phyloP scores from a whole-genome alignment of 2,888 invertebrate species.

The Lepidocyrtoides sp. region DNA sequence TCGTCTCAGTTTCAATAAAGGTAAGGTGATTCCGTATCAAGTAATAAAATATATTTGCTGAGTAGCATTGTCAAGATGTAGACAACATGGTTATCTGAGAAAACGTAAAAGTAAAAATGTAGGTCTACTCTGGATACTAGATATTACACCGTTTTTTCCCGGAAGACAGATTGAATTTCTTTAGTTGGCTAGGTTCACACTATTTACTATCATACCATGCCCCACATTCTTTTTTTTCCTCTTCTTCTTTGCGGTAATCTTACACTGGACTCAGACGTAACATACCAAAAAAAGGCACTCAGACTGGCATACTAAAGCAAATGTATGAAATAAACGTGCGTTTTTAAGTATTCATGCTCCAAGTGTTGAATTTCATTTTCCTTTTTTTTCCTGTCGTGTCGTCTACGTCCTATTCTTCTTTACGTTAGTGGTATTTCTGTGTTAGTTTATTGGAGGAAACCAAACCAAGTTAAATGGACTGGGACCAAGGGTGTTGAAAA shows the following conservation, averaged over 20 bases:
- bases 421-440: not conserved
- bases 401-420: not conserved
- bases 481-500: conserved; percentile 26
- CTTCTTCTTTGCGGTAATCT: no score
- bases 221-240: conserved; percentile 15
- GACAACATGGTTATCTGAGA: no score
- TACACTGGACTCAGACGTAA: not conserved
- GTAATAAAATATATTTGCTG: not conserved
- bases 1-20: conserved; percentile 11
- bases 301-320: not conserved
- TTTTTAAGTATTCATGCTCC: conserved; percentile 28
- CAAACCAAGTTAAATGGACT: conserved; percentile 42
- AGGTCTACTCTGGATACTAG: no score
- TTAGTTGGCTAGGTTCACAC: conserved; percentile 17
- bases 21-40: conserved; percentile 36
- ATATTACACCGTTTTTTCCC: conserved; percentile 15
- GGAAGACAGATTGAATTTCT: conserved; percentile 50
- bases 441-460: not conserved
- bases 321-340: conserved; percentile 5
- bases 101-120: no score
- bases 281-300: not conserved
- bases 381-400: not conserved
- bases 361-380: conserved; percentile 37
- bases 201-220: conserved; percentile 18
- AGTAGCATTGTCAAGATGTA: not conserved